Conservation (phyloP, 2,888 invertebrate species). For the Heterodera filipjevi region DNA sequence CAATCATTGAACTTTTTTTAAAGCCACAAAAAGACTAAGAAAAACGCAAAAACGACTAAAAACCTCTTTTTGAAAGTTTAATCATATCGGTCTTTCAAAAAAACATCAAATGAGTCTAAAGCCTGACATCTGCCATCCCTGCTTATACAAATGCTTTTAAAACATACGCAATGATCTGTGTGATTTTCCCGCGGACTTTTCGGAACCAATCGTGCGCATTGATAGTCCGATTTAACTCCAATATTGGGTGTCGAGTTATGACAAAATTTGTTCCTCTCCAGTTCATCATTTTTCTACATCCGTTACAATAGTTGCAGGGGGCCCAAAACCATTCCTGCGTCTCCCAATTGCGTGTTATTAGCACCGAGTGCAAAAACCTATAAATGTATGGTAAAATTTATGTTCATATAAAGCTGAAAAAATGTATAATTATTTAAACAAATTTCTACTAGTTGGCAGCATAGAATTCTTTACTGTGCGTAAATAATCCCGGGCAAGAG, state of each 20-base stretch:
- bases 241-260: not conserved
- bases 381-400: not conserved
- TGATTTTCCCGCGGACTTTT: not conserved
- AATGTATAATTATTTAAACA: not conserved
- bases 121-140: not conserved
- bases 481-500: too few species aligned
- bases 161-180: not conserved
- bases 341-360: not conserved
- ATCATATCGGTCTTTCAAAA: too few species aligned
- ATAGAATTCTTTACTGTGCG: not conserved
- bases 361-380: not conserved
- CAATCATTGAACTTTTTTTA: too few species aligned
- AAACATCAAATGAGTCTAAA: not conserved
- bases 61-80: too few species aligned
- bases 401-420: not conserved
- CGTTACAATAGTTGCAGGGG: not conserved
- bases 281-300: not conserved
- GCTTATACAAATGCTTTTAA: not conserved
- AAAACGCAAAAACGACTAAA: too few species aligned
- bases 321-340: constrained; percentile 3
- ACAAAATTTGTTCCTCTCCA: constrained; percentile 1
- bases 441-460: not conserved
- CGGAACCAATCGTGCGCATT: not conserved
- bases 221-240: not conserved
- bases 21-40: too few species aligned